These are phyloP conservation scores for Alcedo atthis DNA, from an alignment of 2,797 vertebrate species.

Conservation along the genomic window DNA sequence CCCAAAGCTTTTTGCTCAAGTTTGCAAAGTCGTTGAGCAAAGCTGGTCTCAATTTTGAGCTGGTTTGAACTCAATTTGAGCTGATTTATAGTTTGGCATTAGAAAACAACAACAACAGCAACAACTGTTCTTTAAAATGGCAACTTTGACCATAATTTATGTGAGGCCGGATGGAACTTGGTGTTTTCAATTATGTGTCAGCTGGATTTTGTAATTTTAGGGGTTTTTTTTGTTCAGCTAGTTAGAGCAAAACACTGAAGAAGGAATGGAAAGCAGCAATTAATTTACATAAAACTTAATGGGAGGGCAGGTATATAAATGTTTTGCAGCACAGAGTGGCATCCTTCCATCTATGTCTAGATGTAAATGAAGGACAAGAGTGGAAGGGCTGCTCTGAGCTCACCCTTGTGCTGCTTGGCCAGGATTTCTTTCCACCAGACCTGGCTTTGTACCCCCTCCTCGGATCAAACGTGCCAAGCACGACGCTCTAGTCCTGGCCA, in stretches of 20 bases:
- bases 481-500: not conserved
- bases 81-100: conserved; percentile 28
- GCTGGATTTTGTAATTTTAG: conserved; percentile 38
- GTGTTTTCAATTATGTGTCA: conserved; percentile 47
- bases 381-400: not conserved
- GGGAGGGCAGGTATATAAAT: not conserved
- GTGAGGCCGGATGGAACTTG: conserved; percentile 1
- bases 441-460: not conserved
- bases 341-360: not conserved
- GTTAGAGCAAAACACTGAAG: not conserved
- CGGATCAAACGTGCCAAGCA: not conserved
- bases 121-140: conserved; percentile 22
- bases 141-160: conserved; percentile 4
- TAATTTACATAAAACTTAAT: not conserved
- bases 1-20: not conserved
- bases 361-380: not conserved
- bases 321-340: not conserved
- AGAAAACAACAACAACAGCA: conserved; percentile 19
- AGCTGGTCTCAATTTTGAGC: not conserved
- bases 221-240: not conserved
- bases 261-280: not conserved
- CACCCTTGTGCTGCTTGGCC: not conserved
- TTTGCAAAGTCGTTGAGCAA: not conserved
- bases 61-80: conserved; percentile 6
- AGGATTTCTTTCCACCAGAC: not conserved